Percentiles rank a stretch among this genome's conserved stretches.
These are phyloP conservation scores for Clupea harengus DNA, from an alignment of 2,113 vertebrate species.

Conservation along the genomic window DNA sequence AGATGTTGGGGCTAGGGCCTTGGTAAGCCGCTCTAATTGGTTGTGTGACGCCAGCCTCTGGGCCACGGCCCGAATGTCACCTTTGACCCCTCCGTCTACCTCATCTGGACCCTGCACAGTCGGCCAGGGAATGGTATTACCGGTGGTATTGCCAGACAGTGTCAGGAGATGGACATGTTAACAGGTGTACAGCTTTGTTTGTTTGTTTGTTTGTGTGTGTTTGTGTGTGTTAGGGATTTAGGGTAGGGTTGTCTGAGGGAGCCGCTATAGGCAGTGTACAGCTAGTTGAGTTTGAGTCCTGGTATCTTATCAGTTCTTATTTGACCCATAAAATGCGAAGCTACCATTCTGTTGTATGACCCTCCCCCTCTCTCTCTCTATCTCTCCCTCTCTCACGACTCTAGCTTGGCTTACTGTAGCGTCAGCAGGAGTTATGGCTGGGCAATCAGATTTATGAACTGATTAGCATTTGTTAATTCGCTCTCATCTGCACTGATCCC, in stretches of 20 bases:
- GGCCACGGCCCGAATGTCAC: background rate
- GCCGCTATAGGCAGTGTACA: too few relatives aligned
- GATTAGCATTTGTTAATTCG: slow-evolving; percentile 3
- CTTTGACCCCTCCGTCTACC: background rate
- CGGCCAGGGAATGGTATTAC: background rate
- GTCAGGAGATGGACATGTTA: background rate
- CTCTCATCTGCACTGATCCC: slow-evolving; percentile 3
- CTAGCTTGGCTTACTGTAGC: background rate
- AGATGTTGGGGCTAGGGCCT: background rate
- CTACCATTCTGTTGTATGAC: background rate
- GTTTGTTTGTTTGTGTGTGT: slow-evolving; percentile 28
- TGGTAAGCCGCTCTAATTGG: background rate
- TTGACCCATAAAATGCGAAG: background rate
- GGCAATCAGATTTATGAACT: slow-evolving; percentile 10
- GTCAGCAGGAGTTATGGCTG: slow-evolving; percentile 1
- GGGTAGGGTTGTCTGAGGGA: background rate
- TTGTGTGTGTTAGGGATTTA: background rate
- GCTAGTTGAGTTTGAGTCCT: too few relatives aligned
- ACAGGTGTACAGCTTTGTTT: background rate
- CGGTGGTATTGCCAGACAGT: background rate
- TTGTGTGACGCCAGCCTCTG: background rate
- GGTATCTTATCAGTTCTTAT: background rate
- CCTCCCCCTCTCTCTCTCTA: background rate
- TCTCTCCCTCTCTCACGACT: background rate
- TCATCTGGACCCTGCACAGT: background rate